Evolutionary conservation across 2,113 vertebrate genomes (phyloP), one percentile per base, ranked within the genome.

Genomic region (Piliocolobus tephrosceles): DNA sequence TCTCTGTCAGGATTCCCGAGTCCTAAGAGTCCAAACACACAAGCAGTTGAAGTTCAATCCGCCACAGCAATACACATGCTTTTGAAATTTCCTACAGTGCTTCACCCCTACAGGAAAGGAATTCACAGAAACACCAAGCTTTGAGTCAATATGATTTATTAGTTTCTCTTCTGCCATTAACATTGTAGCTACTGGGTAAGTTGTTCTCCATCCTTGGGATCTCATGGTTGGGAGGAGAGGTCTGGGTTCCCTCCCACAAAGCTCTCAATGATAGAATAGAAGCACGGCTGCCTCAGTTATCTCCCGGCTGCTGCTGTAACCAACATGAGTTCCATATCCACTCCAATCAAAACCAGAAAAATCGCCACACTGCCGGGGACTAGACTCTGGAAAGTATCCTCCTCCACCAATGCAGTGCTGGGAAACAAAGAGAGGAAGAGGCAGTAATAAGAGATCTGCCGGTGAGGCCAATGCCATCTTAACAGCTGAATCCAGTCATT

Each of bases 361-460:
- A 86, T 98, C 95, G 30, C 92, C 97, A 83, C 95, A 98, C 97
- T 98, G 96, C 81, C 23, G 11, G 12, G 97, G 95, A 64, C 88
- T 5, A 3, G 2, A 20, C 43, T 97, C 94, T 0, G 97, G 96
- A 30, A 98, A 98, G 88, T 40, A 96, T 17, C 98, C 96, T 96
- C 95, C 98, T 97, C 97, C 98, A 87, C 95, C 97, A 80, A 96
- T 97, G 79, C 98, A 97, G 55, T 96, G 70, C 98, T 98, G 55
- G 20, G 90, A 90, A 70, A 87, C 1, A 50, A 25, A 4, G 18
- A 80, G 3, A 38, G 30, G 32, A 40, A 73, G n/a, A 58, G 12
- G 32, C 3, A 9, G 1, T 4, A 32, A 70, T 30, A n/a, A 88
- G 61, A 76, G 43, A 12, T n/a, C 55, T 55, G 45, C 13, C 22